A percentile compares a stretch with the other conserved stretches of the same genome.
Evolutionary conservation across 2,797 vertebrate genomes (phyloP).

Genomic region (Denticeps clupeoides): DNA sequence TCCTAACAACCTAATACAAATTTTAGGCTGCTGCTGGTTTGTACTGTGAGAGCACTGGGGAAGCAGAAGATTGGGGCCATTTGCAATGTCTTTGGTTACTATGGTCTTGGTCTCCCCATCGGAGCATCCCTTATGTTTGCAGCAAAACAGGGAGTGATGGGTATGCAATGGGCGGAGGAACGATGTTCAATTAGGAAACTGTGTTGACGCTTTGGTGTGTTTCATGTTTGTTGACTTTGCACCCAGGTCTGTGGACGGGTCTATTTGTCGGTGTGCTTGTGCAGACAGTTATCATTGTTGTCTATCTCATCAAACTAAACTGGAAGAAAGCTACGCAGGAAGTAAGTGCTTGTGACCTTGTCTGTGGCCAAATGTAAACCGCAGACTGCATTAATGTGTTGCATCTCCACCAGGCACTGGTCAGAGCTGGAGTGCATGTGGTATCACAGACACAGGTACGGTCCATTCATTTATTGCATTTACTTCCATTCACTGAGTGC

Average conservation of each 20-base stretch:
- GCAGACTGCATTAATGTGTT: background rate
- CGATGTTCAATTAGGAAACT: background rate
- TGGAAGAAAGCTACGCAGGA: slow-evolving; percentile 68
- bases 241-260: slow-evolving; percentile 75
- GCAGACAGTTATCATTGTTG: slow-evolving; percentile 56
- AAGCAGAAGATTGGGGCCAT: slow-evolving; percentile 76
- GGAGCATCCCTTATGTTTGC: slow-evolving; percentile 81
- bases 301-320: slow-evolving; percentile 58
- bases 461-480: no score
- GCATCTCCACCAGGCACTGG: slow-evolving; percentile 59
- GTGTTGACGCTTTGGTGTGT: background rate
- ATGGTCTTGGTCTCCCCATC: slow-evolving; percentile 67
- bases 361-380: no score
- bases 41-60: slow-evolving; percentile 71
- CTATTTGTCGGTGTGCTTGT: slow-evolving; percentile 56
- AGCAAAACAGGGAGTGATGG: slow-evolving; percentile 66
- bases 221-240: background rate
- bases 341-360: slow-evolving; percentile 46
- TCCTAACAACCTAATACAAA: slow-evolving; percentile 3
- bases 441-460: slow-evolving; percentile 33
- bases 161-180: slow-evolving; percentile 42
- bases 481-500: no score
- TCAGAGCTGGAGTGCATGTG: slow-evolving; percentile 56
- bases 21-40: slow-evolving; percentile 51
- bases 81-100: slow-evolving; percentile 66